These are phyloP conservation scores for Arremon aurantiirostris DNA, from an alignment of 2,797 vertebrate species.

Conservation along the genomic window DNA sequence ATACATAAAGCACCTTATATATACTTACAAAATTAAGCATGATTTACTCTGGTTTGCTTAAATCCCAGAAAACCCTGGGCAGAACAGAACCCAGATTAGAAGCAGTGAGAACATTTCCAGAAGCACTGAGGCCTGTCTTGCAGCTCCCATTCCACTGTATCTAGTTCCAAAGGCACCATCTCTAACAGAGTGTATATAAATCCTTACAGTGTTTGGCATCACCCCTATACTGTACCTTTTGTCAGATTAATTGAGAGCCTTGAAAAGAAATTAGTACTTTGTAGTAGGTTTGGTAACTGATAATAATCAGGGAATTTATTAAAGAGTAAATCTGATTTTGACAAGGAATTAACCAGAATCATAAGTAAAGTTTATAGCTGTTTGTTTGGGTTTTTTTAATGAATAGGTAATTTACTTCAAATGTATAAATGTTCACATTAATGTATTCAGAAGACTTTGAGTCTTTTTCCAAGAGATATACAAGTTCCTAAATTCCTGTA, in stretches of 20 bases:
- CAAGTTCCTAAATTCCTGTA: background rate
- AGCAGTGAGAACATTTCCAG: background rate
- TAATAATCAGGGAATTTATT: background rate
- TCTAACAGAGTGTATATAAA: accelerated
- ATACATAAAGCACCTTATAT: background rate
- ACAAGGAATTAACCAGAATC: background rate
- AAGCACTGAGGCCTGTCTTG: background rate
- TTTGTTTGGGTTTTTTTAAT: background rate
- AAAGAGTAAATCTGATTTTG: background rate
- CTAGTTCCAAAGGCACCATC: background rate
- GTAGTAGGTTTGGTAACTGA: background rate
- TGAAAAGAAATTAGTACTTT: background rate
- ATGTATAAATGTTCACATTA: background rate
- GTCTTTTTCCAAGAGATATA: background rate
- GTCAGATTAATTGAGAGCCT: background rate
- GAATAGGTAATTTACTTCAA: background rate
- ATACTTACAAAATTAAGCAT: background rate
- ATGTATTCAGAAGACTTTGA: background rate
- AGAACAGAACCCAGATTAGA: background rate
- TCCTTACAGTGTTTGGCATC: background rate
- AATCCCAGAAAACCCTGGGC: background rate
- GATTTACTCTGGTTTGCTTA: background rate
- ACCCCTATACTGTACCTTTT: background rate
- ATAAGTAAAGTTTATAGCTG: background rate
- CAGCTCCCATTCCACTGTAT: background rate